A percentile compares a stretch with the other conserved stretches of the same genome.
These are phyloP conservation scores for Cremastinae sp. DNA, from an alignment of 2,888 invertebrate species.

Conservation along the genomic window DNA sequence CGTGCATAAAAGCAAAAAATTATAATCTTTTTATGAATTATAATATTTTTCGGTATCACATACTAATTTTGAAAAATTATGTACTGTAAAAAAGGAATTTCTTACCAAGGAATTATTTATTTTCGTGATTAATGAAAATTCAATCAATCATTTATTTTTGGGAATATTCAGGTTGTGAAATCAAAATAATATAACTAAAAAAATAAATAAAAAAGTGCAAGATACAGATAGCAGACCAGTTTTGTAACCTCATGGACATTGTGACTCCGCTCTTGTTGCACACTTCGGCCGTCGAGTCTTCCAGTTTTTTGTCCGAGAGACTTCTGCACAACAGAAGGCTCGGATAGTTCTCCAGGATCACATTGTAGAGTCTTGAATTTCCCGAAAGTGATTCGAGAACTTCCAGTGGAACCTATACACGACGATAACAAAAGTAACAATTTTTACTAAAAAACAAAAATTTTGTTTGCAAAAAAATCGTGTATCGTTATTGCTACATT, in stretches of 20 bases:
- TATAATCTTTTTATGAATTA: too few species aligned
- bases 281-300: constrained; percentile 76
- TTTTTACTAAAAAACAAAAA: constrained; percentile 5
- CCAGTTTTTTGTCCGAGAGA: constrained; percentile 84
- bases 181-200: constrained; percentile 46
- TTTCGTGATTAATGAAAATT: neutral
- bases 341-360: constrained; percentile 88
- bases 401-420: constrained; percentile 85
- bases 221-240: constrained; percentile 72
- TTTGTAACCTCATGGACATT: constrained; percentile 83
- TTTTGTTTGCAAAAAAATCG: neutral
- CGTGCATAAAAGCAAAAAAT: too few species aligned
- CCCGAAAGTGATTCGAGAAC: constrained; percentile 84
- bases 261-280: constrained; percentile 83
- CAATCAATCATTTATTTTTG: neutral
- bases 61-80: too few species aligned
- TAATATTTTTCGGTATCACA: too few species aligned
- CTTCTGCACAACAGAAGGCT: constrained; percentile 85
- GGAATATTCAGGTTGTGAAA: constrained; percentile 39
- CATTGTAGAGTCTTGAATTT: constrained; percentile 86
- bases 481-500: too few species aligned
- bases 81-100: too few species aligned
- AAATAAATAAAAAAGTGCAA: constrained; percentile 63
- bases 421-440: constrained; percentile 67
- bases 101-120: too few species aligned